phyloP scores from a whole-genome alignment of 2,888 invertebrate species.

The Orchesellides sinensis region DNA sequence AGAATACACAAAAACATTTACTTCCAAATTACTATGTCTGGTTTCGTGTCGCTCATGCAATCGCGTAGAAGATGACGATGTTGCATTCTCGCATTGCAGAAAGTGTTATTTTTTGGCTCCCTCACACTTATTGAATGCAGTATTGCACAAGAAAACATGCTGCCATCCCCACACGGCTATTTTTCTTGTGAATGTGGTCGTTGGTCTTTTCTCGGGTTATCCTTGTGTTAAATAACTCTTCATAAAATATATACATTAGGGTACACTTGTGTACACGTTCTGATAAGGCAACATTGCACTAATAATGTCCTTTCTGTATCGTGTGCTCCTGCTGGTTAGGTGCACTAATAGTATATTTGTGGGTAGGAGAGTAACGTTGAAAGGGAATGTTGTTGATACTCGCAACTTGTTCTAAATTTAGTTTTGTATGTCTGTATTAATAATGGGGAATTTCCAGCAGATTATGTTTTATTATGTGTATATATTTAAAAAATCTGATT shows the following conservation, averaged over 20 bases:
- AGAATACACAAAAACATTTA: neutral
- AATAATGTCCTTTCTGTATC: no score
- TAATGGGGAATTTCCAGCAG: no score
- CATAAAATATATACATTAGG: constrained; percentile 11
- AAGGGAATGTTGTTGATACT: constrained; percentile 6
- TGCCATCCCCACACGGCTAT: no score
- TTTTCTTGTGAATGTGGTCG: neutral
- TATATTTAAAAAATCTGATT: no score
- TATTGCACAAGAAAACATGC: no score
- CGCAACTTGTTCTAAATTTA: constrained; percentile 17
- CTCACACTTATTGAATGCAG: no score
- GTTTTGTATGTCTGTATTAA: neutral
- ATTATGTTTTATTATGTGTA: no score
- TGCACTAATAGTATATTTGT: no score
- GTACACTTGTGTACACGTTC: neutral
- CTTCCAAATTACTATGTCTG: neutral
- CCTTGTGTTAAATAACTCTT: constrained; percentile 3
- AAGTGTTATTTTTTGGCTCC: no score
- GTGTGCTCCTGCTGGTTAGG: no score
- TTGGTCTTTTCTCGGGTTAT: constrained; percentile 1
- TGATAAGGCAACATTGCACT: no score
- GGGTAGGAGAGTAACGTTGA: neutral
- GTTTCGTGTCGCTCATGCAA: neutral
- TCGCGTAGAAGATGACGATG: neutral
- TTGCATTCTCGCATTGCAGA: neutral